phyloP scores from a whole-genome alignment of 2,888 invertebrate species.

The Entomobrya proxima region DNA sequence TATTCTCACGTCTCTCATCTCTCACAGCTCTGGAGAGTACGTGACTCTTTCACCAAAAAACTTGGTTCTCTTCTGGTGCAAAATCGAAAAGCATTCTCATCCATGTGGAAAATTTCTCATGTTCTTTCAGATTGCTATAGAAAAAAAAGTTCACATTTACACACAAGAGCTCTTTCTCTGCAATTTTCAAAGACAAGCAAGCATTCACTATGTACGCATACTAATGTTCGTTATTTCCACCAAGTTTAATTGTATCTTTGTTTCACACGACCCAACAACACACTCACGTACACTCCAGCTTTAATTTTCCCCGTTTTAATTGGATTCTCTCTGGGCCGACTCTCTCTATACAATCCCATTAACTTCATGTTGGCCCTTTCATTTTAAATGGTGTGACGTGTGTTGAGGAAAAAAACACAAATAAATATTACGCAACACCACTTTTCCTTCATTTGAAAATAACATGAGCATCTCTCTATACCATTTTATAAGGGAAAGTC shows the following conservation, averaged over 20 bases:
- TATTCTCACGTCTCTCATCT: not conserved
- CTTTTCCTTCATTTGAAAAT: not conserved
- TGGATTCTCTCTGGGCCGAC: not conserved
- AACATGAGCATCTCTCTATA: not conserved
- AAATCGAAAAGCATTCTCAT: not conserved
- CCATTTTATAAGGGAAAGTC: not conserved
- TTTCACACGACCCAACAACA: not conserved
- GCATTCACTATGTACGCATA: not conserved
- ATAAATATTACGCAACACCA: not conserved
- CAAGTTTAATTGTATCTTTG: not conserved
- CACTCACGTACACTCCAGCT: not conserved
- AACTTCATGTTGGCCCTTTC: not conserved
- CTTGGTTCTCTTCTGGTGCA: not conserved
- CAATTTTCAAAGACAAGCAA: not conserved
- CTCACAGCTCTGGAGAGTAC: not conserved
- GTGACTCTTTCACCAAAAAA: constrained; percentile 32
- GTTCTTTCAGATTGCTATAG: not conserved
- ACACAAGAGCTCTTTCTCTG: not conserved
- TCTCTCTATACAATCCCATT: not conserved
- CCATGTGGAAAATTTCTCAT: not conserved
- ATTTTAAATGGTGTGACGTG: not conserved
- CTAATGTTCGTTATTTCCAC: not conserved
- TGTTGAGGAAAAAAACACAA: not conserved
- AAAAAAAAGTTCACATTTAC: not conserved
- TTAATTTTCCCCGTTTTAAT: not conserved